Percentiles rank a stretch among this genome's conserved stretches.
These are phyloP conservation scores for Takifugu ocellatus DNA, from an alignment of 2,797 vertebrate species.

Conservation along the genomic window DNA sequence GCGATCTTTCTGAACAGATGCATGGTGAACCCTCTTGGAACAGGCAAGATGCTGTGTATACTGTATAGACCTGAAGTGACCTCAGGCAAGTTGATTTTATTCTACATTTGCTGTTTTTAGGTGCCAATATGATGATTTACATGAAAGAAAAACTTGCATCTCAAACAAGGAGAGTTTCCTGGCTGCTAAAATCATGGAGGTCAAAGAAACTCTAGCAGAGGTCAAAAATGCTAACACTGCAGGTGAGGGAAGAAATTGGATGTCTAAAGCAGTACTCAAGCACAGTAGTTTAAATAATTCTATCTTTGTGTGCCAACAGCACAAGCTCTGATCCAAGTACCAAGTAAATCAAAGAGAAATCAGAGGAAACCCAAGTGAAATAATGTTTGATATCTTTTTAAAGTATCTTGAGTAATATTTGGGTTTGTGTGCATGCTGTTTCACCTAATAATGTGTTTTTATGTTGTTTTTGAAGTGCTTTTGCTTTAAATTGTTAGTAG, in stretches of 20 bases:
- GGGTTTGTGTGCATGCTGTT: neutral
- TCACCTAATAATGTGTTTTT: conserved; percentile 34
- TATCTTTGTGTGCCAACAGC: conserved; percentile 35
- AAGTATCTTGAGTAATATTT: neutral
- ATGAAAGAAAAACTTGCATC: conserved; percentile 17
- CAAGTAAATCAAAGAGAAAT: conserved; percentile 29
- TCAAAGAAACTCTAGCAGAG: conserved; percentile 37
- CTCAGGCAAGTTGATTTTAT: neutral
- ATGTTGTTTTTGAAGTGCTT: neutral
- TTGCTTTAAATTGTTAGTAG: too few relatives aligned
- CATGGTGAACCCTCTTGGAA: conserved; percentile 6
- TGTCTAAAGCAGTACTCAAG: conserved; percentile 1
- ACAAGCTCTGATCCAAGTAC: conserved; percentile 11
- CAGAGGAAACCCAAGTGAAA: conserved; percentile 15
- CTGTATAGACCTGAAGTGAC: neutral
- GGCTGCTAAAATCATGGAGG: conserved; percentile 33
- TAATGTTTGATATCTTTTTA: neutral
- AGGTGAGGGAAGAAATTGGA: conserved; percentile 32
- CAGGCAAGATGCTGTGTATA: conserved; percentile 23
- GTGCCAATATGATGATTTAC: conserved; percentile 24
- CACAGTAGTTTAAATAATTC: neutral
- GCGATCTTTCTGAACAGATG: conserved; percentile 33
- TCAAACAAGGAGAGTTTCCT: conserved; percentile 31
- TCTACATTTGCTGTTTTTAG: conserved; percentile 8
- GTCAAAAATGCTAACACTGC: conserved; percentile 12